Evolutionary conservation across 2,888 invertebrate species (phyloP).

Genomic region (Euplagia quadripunctaria): DNA sequence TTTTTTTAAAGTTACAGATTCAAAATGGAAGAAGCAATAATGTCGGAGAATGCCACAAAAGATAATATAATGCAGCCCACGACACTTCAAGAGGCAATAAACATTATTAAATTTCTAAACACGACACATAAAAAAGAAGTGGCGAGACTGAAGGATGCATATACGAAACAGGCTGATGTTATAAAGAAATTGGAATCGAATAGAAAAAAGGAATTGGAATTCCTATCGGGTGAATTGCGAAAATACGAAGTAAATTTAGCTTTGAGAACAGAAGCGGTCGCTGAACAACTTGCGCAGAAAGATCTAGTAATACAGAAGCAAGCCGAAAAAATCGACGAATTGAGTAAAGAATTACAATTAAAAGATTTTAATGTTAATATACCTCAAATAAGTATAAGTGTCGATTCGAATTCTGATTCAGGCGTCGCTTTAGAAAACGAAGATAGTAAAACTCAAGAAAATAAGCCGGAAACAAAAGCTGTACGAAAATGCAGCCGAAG

Average conservation of each 20-base stretch:
- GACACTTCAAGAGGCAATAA: slow-evolving; percentile 81
- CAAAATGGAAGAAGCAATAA: slow-evolving; percentile 55
- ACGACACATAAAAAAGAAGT: slow-evolving; percentile 83
- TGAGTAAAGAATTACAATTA: slow-evolving; percentile 70
- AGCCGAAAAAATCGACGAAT: slow-evolving; percentile 72
- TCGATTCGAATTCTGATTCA: slow-evolving; percentile 84
- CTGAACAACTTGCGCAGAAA: slow-evolving; percentile 77
- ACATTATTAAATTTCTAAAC: slow-evolving; percentile 81
- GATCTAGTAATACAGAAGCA: slow-evolving; percentile 79
- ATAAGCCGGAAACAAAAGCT: slow-evolving; percentile 71
- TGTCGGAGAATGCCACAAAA: slow-evolving; percentile 65
- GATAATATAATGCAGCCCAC: slow-evolving; percentile 75
- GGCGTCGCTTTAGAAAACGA: slow-evolving; percentile 81
- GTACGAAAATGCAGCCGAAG: slow-evolving; percentile 78
- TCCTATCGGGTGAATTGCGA: slow-evolving; percentile 78
- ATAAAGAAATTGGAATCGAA: slow-evolving; percentile 81
- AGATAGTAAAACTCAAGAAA: slow-evolving; percentile 70
- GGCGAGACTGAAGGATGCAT: slow-evolving; percentile 72
- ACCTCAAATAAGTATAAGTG: slow-evolving; percentile 74
- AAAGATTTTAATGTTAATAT: slow-evolving; percentile 58
- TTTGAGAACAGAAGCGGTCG: slow-evolving; percentile 74
- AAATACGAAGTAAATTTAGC: slow-evolving; percentile 82
- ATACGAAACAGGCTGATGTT: slow-evolving; percentile 74
- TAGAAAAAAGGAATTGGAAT: slow-evolving; percentile 81
- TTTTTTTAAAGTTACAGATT: slow-evolving; percentile 68